Percentiles rank a stretch among this genome's conserved stretches.
These are phyloP conservation scores for Pavo muticus DNA, from an alignment of 2,113 vertebrate genomes.

Conservation along the genomic window DNA sequence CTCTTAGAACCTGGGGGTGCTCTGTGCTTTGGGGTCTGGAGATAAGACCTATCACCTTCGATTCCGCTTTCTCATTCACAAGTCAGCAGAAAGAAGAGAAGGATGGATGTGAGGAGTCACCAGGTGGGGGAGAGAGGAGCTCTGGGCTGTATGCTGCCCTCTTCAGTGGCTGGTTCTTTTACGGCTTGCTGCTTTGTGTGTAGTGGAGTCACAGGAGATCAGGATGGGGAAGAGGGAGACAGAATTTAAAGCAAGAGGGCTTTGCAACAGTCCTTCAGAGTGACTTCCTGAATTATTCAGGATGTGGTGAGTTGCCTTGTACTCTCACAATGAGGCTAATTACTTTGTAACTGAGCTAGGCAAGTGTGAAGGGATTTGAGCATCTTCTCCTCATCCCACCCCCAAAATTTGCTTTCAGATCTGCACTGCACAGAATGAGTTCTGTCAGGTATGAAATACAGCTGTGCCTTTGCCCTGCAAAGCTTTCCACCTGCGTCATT, in stretches of 20 bases:
- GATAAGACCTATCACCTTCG: background rate
- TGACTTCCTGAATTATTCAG: slow-evolving; percentile 31
- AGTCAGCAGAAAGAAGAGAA: background rate
- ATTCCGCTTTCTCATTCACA: background rate
- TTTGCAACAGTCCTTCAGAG: background rate
- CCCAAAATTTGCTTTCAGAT: background rate
- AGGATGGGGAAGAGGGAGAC: background rate
- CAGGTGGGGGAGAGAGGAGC: background rate
- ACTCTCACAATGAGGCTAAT: background rate
- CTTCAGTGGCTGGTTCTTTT: background rate
- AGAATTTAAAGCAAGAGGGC: slow-evolving; percentile 25
- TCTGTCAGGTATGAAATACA: background rate
- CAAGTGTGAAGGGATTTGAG: background rate
- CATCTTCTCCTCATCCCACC: background rate
- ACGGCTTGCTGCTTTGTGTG: slow-evolving; percentile 5
- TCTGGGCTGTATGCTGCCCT: background rate
- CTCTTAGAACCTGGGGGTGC: background rate
- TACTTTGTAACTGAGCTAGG: background rate
- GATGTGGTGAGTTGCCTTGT: background rate
- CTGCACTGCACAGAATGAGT: background rate
- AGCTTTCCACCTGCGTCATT: background rate
- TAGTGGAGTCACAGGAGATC: background rate
- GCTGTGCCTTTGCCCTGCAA: background rate
- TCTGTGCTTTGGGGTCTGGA: background rate
- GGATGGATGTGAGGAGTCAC: background rate